Base-by-base conservation (phyloP, 2,888 invertebrate genomes). In the Hyppa rectilinea region DNA sequence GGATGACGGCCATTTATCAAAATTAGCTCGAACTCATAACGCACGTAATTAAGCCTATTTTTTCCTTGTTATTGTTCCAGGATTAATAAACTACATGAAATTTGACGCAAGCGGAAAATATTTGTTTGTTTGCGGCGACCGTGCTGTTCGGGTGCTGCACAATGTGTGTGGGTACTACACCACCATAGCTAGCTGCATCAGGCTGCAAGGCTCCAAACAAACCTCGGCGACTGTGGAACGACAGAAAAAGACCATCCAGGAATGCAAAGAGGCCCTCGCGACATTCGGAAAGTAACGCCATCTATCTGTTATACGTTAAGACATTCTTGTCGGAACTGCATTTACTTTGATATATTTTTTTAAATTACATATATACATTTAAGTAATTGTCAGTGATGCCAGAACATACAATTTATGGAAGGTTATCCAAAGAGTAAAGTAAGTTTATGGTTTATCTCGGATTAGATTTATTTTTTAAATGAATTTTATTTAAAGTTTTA, bases 81-180 rank as follows among this genome's bases (percentile, higher is more conserved):
- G 97, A 80, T 90, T 96, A 40, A 97, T 98, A 82, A 96, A 96
- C 60, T 95, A 96, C 74, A 92, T 99, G 85, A 92, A 96, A 76
- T 99, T 98, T 90, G 98, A 98, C 89, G 96, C 97, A 5, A 96
- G 97, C 75, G 97, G 98, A 31, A 97, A 97, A 88, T 97, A 97
- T 88, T 87, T 98, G 53, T 96, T 98, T 80, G 97, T 97, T 0
- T 96, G 97, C 67, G 98, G 98, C 20, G 98, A 98, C 83, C 97
- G 97, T 80, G 97, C 97, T 59, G 97, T 99, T 17, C 96, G 98
- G 50, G 96, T 99, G 63, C 97, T 98, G 86, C 97, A 98, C 90
- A 99, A 99, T 70, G 95, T 95, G 14, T 95, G 95, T 90, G 95
- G 95, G 0, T 94, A 93, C 81, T 85, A 87, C 84, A 95, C 95